Percentiles rank a stretch among this genome's conserved stretches.
These are phyloP conservation scores for Pseudomyrmex cubaensis DNA, from an alignment of 1,140 invertebrate genomes.

Conservation along the genomic window DNA sequence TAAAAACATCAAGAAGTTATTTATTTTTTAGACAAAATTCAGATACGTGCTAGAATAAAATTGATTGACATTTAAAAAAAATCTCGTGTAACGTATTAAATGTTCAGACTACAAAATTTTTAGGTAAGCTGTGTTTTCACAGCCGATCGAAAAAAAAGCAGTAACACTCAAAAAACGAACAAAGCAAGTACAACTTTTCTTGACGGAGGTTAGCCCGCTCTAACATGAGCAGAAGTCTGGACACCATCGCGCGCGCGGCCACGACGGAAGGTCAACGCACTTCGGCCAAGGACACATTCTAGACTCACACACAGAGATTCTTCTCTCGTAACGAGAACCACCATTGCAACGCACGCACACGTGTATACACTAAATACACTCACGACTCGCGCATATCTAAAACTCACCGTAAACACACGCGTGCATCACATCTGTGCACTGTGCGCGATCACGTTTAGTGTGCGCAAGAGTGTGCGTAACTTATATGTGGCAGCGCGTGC, in stretches of 20 bases:
- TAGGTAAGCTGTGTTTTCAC: slow-evolving; percentile 33
- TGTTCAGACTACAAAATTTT: neutral
- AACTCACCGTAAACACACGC: slow-evolving; percentile 1
- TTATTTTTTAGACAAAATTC: too few species aligned
- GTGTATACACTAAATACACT: neutral
- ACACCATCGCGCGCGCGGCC: slow-evolving; percentile 70
- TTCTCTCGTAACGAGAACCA: slow-evolving; percentile 63
- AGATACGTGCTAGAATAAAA: too few species aligned
- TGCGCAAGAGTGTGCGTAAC: neutral
- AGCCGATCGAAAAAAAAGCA: slow-evolving; percentile 19
- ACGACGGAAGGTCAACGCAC: slow-evolving; percentile 79
- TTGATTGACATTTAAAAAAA: neutral
- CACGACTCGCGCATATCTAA: neutral
- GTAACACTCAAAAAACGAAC: slow-evolving; percentile 34
- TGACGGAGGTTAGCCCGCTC: slow-evolving; percentile 73
- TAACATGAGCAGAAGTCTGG: slow-evolving; percentile 68
- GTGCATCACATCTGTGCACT: slow-evolving; percentile 54
- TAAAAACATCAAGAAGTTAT: too few species aligned
- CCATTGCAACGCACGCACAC: slow-evolving; percentile 44
- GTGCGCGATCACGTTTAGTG: slow-evolving; percentile 1
- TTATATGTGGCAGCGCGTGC: neutral
- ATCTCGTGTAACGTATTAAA: slow-evolving; percentile 17
- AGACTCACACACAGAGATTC: slow-evolving; percentile 72
- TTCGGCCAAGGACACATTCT: slow-evolving; percentile 81
- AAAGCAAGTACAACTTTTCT: slow-evolving; percentile 60